A percentile compares a stretch with the other conserved stretches of the same genome.
Conservation (phyloP, 2,797 vertebrate genomes). For the Tamandua tetradactyla region DNA sequence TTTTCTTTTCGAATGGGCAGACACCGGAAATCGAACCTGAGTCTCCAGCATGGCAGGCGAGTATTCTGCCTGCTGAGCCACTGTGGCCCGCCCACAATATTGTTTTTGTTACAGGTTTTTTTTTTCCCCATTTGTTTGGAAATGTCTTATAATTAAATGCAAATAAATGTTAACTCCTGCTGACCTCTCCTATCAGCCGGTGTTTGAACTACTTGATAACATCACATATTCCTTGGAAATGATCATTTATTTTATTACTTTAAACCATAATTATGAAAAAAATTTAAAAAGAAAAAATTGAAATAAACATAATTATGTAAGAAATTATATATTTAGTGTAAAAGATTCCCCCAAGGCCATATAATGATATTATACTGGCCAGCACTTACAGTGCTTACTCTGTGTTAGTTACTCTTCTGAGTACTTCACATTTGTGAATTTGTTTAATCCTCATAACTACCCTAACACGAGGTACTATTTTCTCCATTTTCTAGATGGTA, state of each 20-base stretch:
- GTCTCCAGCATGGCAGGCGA: no score
- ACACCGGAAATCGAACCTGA: no score
- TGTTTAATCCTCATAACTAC: neutral
- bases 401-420: neutral
- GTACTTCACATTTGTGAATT: neutral
- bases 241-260: neutral
- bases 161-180: neutral
- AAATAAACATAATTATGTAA: neutral
- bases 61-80: no score
- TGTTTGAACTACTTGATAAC: neutral
- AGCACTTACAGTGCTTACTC: neutral
- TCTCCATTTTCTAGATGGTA: neutral
- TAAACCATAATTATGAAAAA: neutral
- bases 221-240: neutral
- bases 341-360: neutral
- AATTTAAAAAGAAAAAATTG: no score
- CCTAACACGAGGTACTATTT: neutral
- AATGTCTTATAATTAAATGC: neutral
- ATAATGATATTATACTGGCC: neutral
- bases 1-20: no score
- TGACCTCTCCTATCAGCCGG: neutral
- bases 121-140: slow-evolving; percentile 9
- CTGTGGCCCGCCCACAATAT: no score
- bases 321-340: neutral
- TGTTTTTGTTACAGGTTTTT: neutral